phyloP scores from a whole-genome alignment of 2,113 vertebrate genomes.

The Pionites leucogaster region DNA sequence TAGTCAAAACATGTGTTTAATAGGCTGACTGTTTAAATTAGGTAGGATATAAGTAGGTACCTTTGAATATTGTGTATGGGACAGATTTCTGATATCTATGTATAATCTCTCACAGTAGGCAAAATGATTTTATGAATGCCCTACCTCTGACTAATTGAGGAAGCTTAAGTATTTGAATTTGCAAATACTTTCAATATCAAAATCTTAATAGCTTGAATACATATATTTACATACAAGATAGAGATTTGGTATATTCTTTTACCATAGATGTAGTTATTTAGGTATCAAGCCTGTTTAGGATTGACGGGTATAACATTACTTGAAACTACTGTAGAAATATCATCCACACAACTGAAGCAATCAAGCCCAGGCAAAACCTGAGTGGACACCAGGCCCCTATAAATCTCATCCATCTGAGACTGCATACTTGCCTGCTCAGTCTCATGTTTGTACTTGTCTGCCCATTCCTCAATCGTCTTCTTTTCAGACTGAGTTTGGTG shows the following conservation, averaged over 20 bases:
- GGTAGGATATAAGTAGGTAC: not conserved
- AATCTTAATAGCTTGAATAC: not conserved
- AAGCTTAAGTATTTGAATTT: not conserved
- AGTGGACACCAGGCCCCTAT: not conserved
- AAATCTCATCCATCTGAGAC: not conserved
- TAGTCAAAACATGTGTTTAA: not conserved
- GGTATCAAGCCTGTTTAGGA: not conserved
- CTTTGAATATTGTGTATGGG: not conserved
- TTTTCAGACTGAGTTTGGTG: constrained; percentile 87
- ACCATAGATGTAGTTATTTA: not conserved
- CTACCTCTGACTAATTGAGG: not conserved
- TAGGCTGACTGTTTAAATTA: not conserved
- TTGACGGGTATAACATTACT: not conserved
- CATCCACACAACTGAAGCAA: not conserved
- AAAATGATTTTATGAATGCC: not conserved
- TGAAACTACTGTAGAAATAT: not conserved
- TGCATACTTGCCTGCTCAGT: constrained; percentile 84
- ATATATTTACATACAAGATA: not conserved
- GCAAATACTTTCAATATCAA: not conserved
- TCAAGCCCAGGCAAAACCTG: not conserved
- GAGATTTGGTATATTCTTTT: not conserved
- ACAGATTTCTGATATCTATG: not conserved
- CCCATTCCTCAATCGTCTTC: constrained; percentile 89
- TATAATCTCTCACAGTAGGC: not conserved
- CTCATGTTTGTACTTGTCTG: constrained; percentile 87